Evolutionary conservation across 2,888 invertebrate species (phyloP).

Genomic region (Tipula helvola): DNA sequence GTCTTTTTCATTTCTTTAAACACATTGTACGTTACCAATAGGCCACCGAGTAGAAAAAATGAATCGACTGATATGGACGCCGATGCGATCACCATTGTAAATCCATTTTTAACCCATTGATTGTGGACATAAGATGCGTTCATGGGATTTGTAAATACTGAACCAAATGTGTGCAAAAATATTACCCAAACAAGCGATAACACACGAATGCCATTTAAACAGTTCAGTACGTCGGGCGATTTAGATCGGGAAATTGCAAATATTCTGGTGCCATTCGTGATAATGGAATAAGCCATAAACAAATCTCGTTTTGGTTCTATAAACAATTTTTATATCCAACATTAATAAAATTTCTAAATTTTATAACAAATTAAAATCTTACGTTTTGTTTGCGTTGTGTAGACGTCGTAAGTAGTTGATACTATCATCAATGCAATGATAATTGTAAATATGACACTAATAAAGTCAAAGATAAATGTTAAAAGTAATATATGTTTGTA

Average conservation of each 20-base stretch:
- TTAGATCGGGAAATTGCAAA: slow-evolving; percentile 15
- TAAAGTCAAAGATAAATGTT: neutral
- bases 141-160: slow-evolving; percentile 15
- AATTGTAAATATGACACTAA: neutral
- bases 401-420: slow-evolving; percentile 27
- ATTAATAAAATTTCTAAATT: neutral
- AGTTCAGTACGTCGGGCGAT: slow-evolving; percentile 21
- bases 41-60: slow-evolving; percentile 45
- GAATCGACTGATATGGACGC: slow-evolving; percentile 44
- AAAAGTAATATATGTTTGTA: neutral
- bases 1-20: slow-evolving; percentile 21
- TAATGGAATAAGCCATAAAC: slow-evolving; percentile 21
- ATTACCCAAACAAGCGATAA: slow-evolving; percentile 28
- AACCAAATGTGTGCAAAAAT: slow-evolving; percentile 19
- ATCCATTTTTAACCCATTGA: slow-evolving; percentile 11
- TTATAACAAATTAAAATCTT: slow-evolving; percentile 16
- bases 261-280: slow-evolving; percentile 23
- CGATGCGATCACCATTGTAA: slow-evolving; percentile 21
- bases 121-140: slow-evolving; percentile 17
- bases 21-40: slow-evolving; percentile 33
- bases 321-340: neutral
- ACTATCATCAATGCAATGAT: neutral
- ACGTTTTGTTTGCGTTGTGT: slow-evolving; percentile 27
- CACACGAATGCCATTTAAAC: slow-evolving; percentile 25
- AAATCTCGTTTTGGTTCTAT: slow-evolving; percentile 16